Evolutionary conservation across 2,113 vertebrate genomes (phyloP).

Genomic region (Myotis brandtii): DNA sequence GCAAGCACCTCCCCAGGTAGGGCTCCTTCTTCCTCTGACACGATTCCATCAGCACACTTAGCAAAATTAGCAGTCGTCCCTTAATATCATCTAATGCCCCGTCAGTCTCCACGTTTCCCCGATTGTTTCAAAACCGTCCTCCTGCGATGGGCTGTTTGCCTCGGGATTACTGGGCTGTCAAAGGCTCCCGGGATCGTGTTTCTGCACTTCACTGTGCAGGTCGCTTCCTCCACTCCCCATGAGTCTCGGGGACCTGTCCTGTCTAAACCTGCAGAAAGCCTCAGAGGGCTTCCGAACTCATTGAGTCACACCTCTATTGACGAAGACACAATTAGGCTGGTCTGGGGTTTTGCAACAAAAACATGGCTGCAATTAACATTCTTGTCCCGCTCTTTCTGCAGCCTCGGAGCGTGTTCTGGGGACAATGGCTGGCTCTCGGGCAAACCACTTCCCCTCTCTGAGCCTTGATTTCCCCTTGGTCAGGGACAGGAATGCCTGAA

Average conservation of each 20-base stretch:
- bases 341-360: constrained; percentile 72
- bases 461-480: neutral
- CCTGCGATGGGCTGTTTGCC: neutral
- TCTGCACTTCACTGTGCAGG: neutral
- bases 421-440: constrained; percentile 49
- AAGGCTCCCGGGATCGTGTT: neutral
- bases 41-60: neutral
- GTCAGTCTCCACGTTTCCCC: neutral
- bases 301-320: constrained; percentile 67
- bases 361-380: constrained; percentile 80
- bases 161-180: constrained; percentile 57
- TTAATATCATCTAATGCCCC: neutral
- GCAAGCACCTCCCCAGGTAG: neutral
- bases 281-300: neutral
- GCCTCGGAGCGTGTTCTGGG: constrained; percentile 49
- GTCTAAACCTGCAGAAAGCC: constrained; percentile 53
- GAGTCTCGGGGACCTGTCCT: neutral
- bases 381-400: constrained; percentile 17
- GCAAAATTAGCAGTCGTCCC: neutral
- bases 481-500: neutral
- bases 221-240: neutral
- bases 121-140: neutral
- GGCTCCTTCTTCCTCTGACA: neutral
- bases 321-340: constrained; percentile 45
- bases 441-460: constrained; percentile 49